Conservation (phyloP, 23 tunicate species). For the Trididemnum miniatum region DNA sequence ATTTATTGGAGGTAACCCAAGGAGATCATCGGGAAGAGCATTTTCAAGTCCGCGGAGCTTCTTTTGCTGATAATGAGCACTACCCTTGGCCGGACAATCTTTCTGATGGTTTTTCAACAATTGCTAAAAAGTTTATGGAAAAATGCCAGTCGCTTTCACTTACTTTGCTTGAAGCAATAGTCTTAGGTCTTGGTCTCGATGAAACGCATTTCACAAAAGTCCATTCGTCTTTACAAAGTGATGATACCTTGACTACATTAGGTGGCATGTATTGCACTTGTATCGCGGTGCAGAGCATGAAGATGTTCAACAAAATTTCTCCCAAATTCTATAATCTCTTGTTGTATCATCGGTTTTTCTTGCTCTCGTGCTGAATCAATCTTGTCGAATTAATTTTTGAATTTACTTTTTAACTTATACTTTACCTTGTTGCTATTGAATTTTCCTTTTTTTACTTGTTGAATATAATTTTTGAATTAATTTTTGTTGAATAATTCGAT, state of each 20-base stretch:
- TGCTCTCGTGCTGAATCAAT: no score
- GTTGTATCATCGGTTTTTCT: no score
- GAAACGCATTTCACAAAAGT: not conserved
- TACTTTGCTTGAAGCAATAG: not conserved
- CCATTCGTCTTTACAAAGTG: not conserved
- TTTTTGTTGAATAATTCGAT: no score
- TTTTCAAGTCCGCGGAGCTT: not conserved
- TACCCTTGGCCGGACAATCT: constrained; percentile 3
- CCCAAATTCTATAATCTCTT: no score
- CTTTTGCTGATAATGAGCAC: not conserved
- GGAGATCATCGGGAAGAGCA: not conserved
- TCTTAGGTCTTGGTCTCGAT: not conserved
- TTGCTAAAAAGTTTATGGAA: not conserved
- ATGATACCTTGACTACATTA: not conserved
- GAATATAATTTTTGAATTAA: no score
- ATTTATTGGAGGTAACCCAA: not conserved
- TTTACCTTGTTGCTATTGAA: no score
- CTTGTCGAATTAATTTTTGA: no score
- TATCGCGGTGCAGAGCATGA: no score
- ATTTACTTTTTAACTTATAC: no score
- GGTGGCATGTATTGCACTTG: not conserved
- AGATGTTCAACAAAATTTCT: no score
- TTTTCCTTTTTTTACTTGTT: no score
- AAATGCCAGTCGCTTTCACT: not conserved
- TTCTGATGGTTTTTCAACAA: not conserved